Conservation (phyloP, 2,888 invertebrate genomes). For the Adineta ricciae region DNA sequence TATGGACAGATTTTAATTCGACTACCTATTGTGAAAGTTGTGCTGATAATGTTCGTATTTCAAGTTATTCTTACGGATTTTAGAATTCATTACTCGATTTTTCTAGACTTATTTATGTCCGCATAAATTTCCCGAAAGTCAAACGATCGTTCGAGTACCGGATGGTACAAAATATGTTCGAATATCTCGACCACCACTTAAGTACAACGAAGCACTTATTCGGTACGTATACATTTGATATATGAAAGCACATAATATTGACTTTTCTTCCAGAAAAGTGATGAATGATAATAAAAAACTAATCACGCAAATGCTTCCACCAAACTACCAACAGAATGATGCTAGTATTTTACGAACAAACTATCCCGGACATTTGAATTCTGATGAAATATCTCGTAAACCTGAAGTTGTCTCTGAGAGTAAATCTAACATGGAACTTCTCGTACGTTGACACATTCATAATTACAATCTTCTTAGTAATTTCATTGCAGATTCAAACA, state of each 20-base stretch:
- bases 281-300: background rate
- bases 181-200: slow-evolving; percentile 24
- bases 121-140: slow-evolving; percentile 24
- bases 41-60: slow-evolving; percentile 25
- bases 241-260: too few species aligned
- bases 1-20: slow-evolving; percentile 28
- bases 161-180: slow-evolving; percentile 23
- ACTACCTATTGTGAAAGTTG: slow-evolving; percentile 31
- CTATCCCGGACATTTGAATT: background rate
- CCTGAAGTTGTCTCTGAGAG: background rate
- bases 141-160: slow-evolving; percentile 26
- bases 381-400: background rate
- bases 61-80: background rate
- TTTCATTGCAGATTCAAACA: slow-evolving; percentile 24
- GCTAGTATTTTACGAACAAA: background rate
- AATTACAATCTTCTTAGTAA: too few species aligned
- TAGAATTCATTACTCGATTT: too few species aligned
- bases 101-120: slow-evolving; percentile 32
- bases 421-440: background rate
- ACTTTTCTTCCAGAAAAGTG: background rate
- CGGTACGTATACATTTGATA: background rate
- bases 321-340: background rate
- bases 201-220: slow-evolving; percentile 28
- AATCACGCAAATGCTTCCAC: background rate
- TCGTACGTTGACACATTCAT: background rate